Evolutionary conservation across 23 tunicate species (phyloP), one percentile per base, ranked within the genome.

Genomic region (Styela plicata): DNA sequence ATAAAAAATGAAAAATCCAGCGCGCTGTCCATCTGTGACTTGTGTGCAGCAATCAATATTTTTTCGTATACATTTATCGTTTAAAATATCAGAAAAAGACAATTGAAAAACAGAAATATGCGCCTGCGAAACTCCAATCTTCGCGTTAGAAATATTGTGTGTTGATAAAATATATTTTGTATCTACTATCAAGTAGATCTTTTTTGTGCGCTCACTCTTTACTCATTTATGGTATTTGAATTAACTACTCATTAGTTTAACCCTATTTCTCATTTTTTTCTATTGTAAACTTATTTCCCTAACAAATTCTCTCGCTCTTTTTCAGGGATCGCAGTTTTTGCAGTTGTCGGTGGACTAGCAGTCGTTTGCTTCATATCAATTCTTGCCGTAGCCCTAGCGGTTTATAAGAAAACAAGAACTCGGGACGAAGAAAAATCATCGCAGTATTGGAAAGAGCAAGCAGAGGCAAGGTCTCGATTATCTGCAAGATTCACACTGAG

Each of bases 401-500:
- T 76, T 23, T 57, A 53, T 29, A 36, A 31, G n/a, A 76, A 76
- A 57, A 76, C 64, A 21, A 23, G 67, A 13, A 57, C 36, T 18
- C 18, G 33, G n/a, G 37, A 44, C 10, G 57, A 76, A 53, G 26
- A 24, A 76, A 44, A 76, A 53, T 36, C 77, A 17, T 21, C 32
- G 17, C 27, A 24, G 53, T 76, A 33, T 0, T 76, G 81, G 81
- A 57, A 76, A 53, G 32, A 53, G 7, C 81, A 76, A 26, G 33
- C 53, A 21, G 81, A 69, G 0, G 53, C 52, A 25, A 52, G 81
- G 1, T 57, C 17, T 24, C 52, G 78, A 1, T 76, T 76, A 57
- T 44, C 81, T 16, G 53, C 52, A 1, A 52, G 64, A 52, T 76
- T 76, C 33, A 76, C 81, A 10, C 81, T 76, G 13, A 76, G 81